Base-by-base conservation (phyloP, 2,797 vertebrate species). In the Craterocephalus amniculus region DNA sequence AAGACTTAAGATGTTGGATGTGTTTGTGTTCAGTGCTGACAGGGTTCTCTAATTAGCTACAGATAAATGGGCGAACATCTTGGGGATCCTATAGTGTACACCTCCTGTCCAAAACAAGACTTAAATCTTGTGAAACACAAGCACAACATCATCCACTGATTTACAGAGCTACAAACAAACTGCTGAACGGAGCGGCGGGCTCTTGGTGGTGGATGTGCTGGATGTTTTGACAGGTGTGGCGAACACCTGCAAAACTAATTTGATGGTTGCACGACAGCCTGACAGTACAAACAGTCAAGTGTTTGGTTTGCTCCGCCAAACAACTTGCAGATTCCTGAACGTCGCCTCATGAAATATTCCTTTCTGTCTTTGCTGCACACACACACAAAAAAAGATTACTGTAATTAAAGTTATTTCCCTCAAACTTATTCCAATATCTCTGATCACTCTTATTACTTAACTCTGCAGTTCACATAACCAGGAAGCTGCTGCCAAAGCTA, bases 241-340 rank as follows among this genome's bases (percentile, higher is more conserved):
- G 52, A 84, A 77, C 87, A 85, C 76, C 88, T 89, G 85, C 81
- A 83, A 82, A 88, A 78, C 60, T 78, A 69, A 89, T 92, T 80
- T 80, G 80, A 74, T 22, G 43, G 65, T 78, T 67, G 60, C 31
- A 51, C 14, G 0, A 60, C 56, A 70, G 67, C 67, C 64, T 59
- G 58, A 67, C 64, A 72, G 63, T 38, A 43, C 56, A 43, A 62
- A 63, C 61, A 69, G 75, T 54, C 20, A 36, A 60, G 52, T 52
- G 52, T 48, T 49, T 58, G 56, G 12, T 57, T 71, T 45, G 12
- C 57, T 69, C 51, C 48, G 27, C 29, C n/a, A 68, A 49, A 49
- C 11, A 26, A 76, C 67, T 55, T 81, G 70, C 29, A 71, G 55
- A 67, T 74, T 65, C 16, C 64, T 69, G 67, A 36, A 48, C 20